Conservation (phyloP, 2,888 invertebrate genomes). For the Lasioglossum malachurum region DNA sequence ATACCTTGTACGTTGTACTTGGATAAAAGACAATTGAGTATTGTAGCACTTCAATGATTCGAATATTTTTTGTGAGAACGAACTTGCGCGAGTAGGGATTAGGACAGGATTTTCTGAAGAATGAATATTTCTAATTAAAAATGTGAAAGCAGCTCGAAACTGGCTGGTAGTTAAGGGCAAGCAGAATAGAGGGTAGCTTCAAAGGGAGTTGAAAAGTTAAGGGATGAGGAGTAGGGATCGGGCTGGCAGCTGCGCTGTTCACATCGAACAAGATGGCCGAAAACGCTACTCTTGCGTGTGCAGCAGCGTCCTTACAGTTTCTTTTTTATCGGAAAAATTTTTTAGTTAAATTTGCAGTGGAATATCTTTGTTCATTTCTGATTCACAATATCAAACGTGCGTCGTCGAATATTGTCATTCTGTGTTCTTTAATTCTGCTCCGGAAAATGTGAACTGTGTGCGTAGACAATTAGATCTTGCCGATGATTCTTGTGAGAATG, state of each 20-base stretch:
- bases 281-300: conserved; percentile 68
- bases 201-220: conserved; percentile 74
- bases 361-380: not conserved
- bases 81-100: no score
- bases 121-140: not conserved
- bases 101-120: not conserved
- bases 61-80: no score
- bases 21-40: not conserved
- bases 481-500: conserved; percentile 15
- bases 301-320: conserved; percentile 57
- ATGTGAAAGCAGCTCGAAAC: conserved; percentile 34
- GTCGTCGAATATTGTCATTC: no score
- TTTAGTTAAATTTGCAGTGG: conserved; percentile 30
- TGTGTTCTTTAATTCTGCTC: not conserved
- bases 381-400: not conserved
- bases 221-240: conserved; percentile 68
- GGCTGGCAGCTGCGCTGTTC: conserved; percentile 79
- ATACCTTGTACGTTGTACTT: no score
- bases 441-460: not conserved
- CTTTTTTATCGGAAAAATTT: conserved; percentile 27
- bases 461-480: not conserved
- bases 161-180: conserved; percentile 26
- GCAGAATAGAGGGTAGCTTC: conserved; percentile 51
- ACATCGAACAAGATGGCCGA: conserved; percentile 81
- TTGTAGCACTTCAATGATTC: no score